Percentiles rank a stretch among this genome's conserved stretches.
Conservation (phyloP, 2,797 vertebrate species). For the Bradypodion pumilum region DNA sequence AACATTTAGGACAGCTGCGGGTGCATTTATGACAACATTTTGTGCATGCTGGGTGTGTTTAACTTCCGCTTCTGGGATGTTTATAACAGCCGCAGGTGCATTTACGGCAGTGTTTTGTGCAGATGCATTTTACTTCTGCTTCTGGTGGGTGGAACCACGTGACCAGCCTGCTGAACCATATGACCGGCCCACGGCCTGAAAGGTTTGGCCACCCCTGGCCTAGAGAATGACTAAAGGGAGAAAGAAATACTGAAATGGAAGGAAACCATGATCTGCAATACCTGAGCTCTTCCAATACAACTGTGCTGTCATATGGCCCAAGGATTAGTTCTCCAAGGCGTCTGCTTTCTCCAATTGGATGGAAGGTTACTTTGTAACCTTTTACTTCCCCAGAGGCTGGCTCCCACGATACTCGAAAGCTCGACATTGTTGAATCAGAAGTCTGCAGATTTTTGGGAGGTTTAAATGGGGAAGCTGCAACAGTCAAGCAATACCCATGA, state of each 20-base stretch:
- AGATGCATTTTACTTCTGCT: no score
- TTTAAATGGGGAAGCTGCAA: constrained; percentile 89
- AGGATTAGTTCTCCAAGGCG: constrained; percentile 84
- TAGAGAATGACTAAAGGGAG: not conserved
- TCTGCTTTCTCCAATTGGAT: constrained; percentile 81
- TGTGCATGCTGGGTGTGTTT: no score
- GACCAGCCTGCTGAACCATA: no score
- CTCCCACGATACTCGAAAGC: constrained; percentile 95
- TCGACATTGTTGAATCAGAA: constrained; percentile 91
- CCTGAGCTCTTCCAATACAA: constrained; percentile 96
- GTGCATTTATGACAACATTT: no score
- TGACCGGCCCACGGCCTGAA: no score
- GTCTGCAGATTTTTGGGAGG: constrained; percentile 93
- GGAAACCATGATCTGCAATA: constrained; percentile 62
- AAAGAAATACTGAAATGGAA: not conserved
- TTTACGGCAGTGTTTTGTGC: no score
- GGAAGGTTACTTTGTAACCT: constrained; percentile 94
- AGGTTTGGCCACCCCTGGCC: no score
- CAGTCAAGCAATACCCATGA: constrained; percentile 21
- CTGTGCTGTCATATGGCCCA: constrained; percentile 92
- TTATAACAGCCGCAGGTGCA: no score
- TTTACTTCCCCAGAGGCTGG: constrained; percentile 87
- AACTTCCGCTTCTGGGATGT: no score
- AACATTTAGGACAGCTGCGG: no score
- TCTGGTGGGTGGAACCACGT: no score